These are phyloP conservation scores for Drosophila kohkoa DNA, from an alignment of 1,140 invertebrate species.

Conservation along the genomic window DNA sequence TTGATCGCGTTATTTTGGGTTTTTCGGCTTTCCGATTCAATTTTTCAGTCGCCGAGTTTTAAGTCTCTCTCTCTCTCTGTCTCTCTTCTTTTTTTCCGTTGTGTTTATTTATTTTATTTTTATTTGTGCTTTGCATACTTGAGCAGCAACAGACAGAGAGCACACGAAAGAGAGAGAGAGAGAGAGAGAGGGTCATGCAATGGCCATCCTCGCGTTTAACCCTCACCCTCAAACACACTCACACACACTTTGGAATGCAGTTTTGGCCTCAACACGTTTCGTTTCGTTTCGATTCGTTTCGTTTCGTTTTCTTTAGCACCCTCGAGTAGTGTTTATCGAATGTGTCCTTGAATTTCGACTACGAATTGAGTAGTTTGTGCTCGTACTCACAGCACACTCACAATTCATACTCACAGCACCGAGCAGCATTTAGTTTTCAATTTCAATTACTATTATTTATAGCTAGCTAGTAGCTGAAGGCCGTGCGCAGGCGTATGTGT, in stretches of 20 bases:
- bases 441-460: slow-evolving; percentile 44
- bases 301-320: slow-evolving; percentile 23
- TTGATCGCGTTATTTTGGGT: slow-evolving; percentile 31
- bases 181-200: slow-evolving; percentile 2
- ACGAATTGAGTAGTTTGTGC: slow-evolving; percentile 38
- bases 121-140: slow-evolving; percentile 61
- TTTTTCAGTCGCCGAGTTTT: slow-evolving; percentile 31
- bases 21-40: slow-evolving; percentile 37
- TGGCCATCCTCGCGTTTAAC: slow-evolving; percentile 26
- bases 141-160: slow-evolving; percentile 19
- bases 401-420: slow-evolving; percentile 1
- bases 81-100: slow-evolving; percentile 1
- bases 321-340: slow-evolving; percentile 14
- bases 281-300: slow-evolving; percentile 9
- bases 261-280: slow-evolving; percentile 19
- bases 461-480: slow-evolving; percentile 28
- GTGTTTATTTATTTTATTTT: slow-evolving; percentile 13
- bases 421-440: slow-evolving; percentile 39
- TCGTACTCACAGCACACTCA: slow-evolving; percentile 10
- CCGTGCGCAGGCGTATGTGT: slow-evolving; percentile 34
- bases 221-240: slow-evolving; percentile 11
- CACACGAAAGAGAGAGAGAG: neutral
- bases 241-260: slow-evolving; percentile 45
- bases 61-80: slow-evolving; percentile 45
- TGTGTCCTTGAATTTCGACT: slow-evolving; percentile 36